Percentiles rank a stretch among this genome's conserved stretches.
Conservation (phyloP, 2,113 vertebrate genomes). For the Oxyruncus cristatus region DNA sequence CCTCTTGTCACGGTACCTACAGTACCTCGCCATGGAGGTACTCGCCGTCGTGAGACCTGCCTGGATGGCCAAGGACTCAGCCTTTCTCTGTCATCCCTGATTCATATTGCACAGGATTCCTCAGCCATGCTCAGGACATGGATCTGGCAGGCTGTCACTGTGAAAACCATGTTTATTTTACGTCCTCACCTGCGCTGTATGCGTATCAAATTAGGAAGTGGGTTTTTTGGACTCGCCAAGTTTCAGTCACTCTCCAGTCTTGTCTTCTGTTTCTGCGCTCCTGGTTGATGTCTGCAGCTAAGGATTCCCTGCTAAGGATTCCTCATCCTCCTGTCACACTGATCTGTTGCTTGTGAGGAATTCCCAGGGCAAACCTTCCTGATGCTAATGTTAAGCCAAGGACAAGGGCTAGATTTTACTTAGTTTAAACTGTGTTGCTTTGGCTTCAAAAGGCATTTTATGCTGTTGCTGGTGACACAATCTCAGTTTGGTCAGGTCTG, state of each 20-base stretch:
- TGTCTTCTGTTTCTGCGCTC: background rate
- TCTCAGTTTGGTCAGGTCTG: background rate
- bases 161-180: background rate
- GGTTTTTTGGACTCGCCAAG: fast-evolving
- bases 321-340: fast-evolving
- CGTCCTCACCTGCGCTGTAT: background rate
- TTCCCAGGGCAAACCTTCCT: background rate
- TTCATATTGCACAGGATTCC: background rate
- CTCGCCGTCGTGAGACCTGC: fast-evolving
- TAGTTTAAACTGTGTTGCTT: background rate
- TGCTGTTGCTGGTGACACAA: background rate
- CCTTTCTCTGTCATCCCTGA: background rate
- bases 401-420: background rate
- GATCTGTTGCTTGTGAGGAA: background rate
- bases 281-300: background rate
- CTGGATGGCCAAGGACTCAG: background rate
- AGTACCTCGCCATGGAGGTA: fast-evolving
- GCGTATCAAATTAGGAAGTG: background rate
- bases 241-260: background rate
- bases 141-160: background rate
- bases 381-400: background rate
- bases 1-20: fast-evolving
- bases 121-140: background rate
- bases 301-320: background rate
- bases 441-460: background rate